These are phyloP conservation scores for Delia radicum DNA, from an alignment of 1,140 invertebrate genomes.

Conservation along the genomic window DNA sequence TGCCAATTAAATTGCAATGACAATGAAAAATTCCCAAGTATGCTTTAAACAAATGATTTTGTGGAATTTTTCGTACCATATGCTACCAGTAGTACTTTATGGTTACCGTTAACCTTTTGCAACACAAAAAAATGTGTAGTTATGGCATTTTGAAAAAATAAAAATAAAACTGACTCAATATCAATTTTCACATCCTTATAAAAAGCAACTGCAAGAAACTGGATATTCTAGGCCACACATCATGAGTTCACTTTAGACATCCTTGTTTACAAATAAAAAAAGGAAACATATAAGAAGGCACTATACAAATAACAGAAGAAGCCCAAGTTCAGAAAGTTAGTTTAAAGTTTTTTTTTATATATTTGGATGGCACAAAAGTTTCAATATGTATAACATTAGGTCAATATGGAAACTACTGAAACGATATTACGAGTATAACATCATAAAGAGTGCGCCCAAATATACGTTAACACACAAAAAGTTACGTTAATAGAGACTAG, in stretches of 20 bases:
- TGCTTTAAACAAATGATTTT: too few relatives aligned
- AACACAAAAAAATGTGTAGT: not conserved
- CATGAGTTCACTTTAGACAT: not conserved
- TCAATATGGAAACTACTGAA: not conserved
- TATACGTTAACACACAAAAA: too few relatives aligned
- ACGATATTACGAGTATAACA: too few relatives aligned
- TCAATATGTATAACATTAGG: not conserved
- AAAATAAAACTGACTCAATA: not conserved
- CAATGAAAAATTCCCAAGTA: too few relatives aligned
- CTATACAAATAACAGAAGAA: not conserved
- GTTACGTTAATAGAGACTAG: too few relatives aligned
- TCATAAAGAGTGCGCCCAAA: too few relatives aligned
- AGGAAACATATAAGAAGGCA: not conserved
- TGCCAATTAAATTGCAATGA: too few relatives aligned
- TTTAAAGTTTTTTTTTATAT: not conserved
- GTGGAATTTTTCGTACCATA: too few relatives aligned
- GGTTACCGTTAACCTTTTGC: constrained; percentile 1
- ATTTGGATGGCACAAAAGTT: not conserved
- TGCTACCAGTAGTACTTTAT: too few relatives aligned
- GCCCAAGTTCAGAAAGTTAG: not conserved
- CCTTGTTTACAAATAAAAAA: not conserved
- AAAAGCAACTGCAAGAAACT: not conserved
- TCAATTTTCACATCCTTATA: not conserved
- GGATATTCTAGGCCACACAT: constrained; percentile 1
- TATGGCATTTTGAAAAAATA: not conserved